phyloP scores from a whole-genome alignment of 1,140 invertebrate genomes.

The Drosophila santomea region DNA sequence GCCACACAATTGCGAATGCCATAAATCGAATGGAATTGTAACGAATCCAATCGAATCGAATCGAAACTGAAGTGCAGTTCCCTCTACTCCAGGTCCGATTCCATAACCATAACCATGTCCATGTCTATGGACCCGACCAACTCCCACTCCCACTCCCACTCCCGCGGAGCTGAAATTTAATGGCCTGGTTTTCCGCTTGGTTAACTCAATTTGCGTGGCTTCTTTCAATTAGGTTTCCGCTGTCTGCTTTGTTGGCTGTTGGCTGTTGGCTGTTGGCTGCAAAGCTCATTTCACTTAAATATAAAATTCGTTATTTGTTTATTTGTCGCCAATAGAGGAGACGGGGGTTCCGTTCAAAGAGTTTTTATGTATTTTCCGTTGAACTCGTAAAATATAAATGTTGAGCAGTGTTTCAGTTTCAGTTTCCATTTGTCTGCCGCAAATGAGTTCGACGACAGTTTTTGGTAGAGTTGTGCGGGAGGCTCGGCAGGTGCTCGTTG shows the following conservation, averaged over 20 bases:
- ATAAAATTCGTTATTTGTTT: constrained; percentile 71
- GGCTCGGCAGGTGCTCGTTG: constrained; percentile 58
- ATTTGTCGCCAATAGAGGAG: constrained; percentile 75
- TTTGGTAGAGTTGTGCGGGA: background rate
- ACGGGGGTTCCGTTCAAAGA: constrained; percentile 30
- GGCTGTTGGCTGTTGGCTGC: constrained; percentile 36
- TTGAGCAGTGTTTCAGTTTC: constrained; percentile 64
- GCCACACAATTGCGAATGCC: constrained; percentile 76
- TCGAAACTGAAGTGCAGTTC: constrained; percentile 14
- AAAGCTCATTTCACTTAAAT: constrained; percentile 71
- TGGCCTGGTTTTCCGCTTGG: constrained; percentile 81
- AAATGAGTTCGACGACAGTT: constrained; percentile 72
- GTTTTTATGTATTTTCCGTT: constrained; percentile 66
- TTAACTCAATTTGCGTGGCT: constrained; percentile 82
- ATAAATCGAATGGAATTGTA: constrained; percentile 71
- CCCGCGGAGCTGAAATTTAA: constrained; percentile 62
- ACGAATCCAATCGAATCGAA: constrained; percentile 54
- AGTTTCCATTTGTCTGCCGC: constrained; percentile 57
- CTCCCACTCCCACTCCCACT: constrained; percentile 25
- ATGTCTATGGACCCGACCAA: constrained; percentile 3
- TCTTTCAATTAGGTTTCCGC: constrained; percentile 80
- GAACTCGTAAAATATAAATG: constrained; percentile 81
- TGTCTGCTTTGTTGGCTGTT: constrained; percentile 41
- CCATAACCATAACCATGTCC: constrained; percentile 18
- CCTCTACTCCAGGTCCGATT: constrained; percentile 18